Conservation (phyloP, 2,113 vertebrate species). For the Lampris megalopsis region DNA sequence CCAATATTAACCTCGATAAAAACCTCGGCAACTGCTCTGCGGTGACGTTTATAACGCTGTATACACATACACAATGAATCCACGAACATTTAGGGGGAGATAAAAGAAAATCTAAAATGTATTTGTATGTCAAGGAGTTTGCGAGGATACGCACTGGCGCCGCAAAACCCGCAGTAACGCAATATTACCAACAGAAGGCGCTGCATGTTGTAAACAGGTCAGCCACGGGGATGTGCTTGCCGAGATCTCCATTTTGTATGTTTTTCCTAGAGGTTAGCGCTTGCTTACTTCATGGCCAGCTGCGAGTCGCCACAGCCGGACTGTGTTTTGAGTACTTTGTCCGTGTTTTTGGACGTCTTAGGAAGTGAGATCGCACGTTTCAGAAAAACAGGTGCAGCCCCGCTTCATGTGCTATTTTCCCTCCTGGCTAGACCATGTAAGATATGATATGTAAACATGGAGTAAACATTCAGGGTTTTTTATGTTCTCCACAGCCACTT, state of each 20-base stretch:
- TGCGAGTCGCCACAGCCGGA: slow-evolving; percentile 32
- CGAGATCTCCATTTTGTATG: slow-evolving; percentile 86
- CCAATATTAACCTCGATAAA: background rate
- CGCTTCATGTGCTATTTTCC: background rate
- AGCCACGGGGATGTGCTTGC: slow-evolving; percentile 43
- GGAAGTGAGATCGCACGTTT: background rate
- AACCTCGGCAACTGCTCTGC: too few species aligned
- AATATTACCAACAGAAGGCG: slow-evolving; percentile 54
- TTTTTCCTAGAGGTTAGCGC: slow-evolving; percentile 83
- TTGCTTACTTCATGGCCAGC: slow-evolving; percentile 72
- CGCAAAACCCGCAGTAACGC: slow-evolving; percentile 36
- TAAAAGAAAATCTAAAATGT: too few species aligned
- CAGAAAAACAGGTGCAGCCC: background rate
- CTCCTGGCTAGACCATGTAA: slow-evolving; percentile 21
- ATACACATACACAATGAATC: too few species aligned
- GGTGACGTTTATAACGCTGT: too few species aligned
- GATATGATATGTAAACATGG: slow-evolving; percentile 12
- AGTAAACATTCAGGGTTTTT: slow-evolving; percentile 47
- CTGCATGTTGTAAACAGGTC: slow-evolving; percentile 62
- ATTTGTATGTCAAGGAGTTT: background rate
- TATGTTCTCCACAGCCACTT: slow-evolving; percentile 63
- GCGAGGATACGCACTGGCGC: background rate
- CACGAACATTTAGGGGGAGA: too few species aligned
- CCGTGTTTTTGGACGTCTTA: slow-evolving; percentile 14
- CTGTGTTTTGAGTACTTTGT: slow-evolving; percentile 28